phyloP scores from a whole-genome alignment of 2,113 vertebrate genomes.

The Coptodon rendalli region DNA sequence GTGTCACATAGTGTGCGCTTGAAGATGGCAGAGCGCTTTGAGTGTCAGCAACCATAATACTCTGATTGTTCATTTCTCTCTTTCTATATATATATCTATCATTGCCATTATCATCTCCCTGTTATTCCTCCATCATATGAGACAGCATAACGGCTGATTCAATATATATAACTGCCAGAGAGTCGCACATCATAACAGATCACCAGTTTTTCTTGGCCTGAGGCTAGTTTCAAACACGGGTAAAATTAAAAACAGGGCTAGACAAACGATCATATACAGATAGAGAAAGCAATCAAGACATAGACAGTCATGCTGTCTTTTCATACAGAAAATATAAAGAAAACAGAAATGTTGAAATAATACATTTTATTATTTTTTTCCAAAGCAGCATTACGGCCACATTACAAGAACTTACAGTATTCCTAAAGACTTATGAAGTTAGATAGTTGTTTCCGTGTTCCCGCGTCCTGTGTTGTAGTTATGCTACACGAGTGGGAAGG shows the following conservation, averaged over 20 bases:
- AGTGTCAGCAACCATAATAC: background rate
- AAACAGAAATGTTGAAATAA: background rate
- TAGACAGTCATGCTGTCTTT: background rate
- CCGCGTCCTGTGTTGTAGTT: background rate
- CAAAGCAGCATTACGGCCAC: background rate
- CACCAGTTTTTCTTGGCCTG: background rate
- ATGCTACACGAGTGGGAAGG: background rate
- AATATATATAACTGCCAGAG: background rate
- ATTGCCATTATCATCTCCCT: background rate
- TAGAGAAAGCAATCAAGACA: background rate
- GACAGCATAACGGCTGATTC: background rate
- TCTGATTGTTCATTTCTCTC: background rate
- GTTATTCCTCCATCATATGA: background rate
- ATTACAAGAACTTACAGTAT: background rate
- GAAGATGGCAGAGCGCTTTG: background rate
- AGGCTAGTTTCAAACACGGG: background rate
- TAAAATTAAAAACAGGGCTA: background rate
- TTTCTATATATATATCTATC: background rate
- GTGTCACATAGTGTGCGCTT: background rate
- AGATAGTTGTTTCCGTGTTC: no score
- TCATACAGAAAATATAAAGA: background rate
- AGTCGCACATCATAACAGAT: background rate
- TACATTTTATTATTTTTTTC: background rate
- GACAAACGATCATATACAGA: background rate
- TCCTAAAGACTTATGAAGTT: background rate